Evolutionary conservation across 2,113 vertebrate genomes (phyloP), one percentile per base, ranked within the genome.

Genomic region (Orientallactaga bullata): DNA sequence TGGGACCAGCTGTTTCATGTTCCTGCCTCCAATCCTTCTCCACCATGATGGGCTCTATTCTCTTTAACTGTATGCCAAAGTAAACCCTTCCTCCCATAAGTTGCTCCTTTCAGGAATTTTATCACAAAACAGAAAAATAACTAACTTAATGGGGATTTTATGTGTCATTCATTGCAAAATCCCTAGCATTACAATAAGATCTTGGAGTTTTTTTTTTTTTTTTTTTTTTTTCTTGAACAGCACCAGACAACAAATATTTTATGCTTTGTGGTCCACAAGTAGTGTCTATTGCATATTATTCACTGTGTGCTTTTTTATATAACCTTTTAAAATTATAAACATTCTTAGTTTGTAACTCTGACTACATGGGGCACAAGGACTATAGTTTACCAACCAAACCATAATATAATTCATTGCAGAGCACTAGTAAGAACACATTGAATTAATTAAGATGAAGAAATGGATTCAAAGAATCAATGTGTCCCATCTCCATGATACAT

Each of bases 201-300:
- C n/a, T n/a, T n/a, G n/a, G n/a, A n/a, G n/a, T n/a, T n/a, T n/a
- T n/a, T n/a, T n/a, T n/a, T n/a, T n/a, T n/a, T n/a, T n/a, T n/a
- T n/a, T n/a, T n/a, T n/a, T n/a, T n/a, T n/a, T n/a, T 83, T 89
- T 26, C 42, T 91, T 92, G 42, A 76, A 82, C 83, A 76, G 15
- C 1, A 32, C 6, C 24, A 91, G 35, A 92, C 0, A 78, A 30
- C 5, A 88, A 94, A 89, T 84, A 84, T 28, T 63, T 76, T 68
- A 94, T 73, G 30, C 18, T 65, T 85, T 82, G 2, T 47, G 63
- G 68, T 51, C 8, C 58, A 90, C 18, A 65, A 68, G 80, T 47
- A 63, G 30, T 78, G 18, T 68, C n/a, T 90, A 47, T 47, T 42
- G 10, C 20, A 39, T 65, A 92, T 78, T 85, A 23, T 74, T 88